These are phyloP conservation scores for Pyrgus malvae DNA, from an alignment of 2,888 invertebrate species.

Conservation along the genomic window DNA sequence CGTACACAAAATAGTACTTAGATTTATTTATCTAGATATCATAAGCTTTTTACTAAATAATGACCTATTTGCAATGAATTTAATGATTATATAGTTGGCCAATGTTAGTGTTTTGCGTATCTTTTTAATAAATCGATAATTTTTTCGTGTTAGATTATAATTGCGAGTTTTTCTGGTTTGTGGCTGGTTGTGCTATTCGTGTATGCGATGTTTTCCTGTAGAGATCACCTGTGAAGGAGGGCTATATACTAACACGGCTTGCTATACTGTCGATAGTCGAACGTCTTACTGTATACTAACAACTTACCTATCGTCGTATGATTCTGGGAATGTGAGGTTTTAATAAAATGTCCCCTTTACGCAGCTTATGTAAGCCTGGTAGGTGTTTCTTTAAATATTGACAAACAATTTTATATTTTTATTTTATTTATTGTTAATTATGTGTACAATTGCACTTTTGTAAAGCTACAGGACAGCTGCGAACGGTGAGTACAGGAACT, in stretches of 20 bases:
- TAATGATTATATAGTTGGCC: conserved; percentile 67
- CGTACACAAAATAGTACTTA: conserved; percentile 24
- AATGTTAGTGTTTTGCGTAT: conserved; percentile 68
- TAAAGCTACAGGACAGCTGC: no score
- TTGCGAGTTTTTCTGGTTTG: conserved; percentile 73
- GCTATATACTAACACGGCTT: conserved; percentile 41
- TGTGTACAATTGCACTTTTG: no score
- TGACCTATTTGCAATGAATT: conserved; percentile 49
- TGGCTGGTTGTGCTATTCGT: conserved; percentile 74
- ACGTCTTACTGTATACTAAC: conserved; percentile 46
- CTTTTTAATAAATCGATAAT: conserved; percentile 71
- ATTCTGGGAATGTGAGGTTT: background rate
- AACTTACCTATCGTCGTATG: background rate
- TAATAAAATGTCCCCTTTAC: background rate
- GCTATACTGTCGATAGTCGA: conserved; percentile 30
- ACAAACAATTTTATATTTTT: no score
- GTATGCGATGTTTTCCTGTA: conserved; percentile 38
- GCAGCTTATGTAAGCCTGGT: background rate
- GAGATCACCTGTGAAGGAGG: conserved; percentile 61
- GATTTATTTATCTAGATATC: conserved; percentile 15
- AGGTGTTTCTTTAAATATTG: background rate
- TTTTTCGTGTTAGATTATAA: conserved; percentile 67
- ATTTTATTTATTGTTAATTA: no score
- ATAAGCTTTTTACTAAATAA: conserved; percentile 22
- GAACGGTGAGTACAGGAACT: no score